Conservation (phyloP, 2,888 invertebrate genomes). For the Anagyrus pseudococci region DNA sequence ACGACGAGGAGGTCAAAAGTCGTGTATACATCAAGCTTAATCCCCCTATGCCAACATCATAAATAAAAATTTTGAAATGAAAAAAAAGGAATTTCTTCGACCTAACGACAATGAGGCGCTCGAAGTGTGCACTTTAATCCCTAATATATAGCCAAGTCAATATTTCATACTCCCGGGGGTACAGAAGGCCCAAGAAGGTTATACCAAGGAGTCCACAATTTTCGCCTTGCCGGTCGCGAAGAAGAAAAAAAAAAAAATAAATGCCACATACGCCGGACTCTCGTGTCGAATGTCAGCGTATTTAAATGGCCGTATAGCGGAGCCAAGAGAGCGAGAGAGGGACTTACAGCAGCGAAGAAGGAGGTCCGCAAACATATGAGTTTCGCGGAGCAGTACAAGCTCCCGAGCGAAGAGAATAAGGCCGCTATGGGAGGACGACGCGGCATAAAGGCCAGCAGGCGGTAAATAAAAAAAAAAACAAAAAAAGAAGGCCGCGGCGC, state of each 20-base stretch:
- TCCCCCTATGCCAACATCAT: too few relatives aligned
- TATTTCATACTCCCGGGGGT: too few relatives aligned
- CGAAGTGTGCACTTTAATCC: too few relatives aligned
- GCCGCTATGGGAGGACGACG: not conserved
- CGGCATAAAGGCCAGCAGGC: not conserved
- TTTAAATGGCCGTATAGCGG: conserved; percentile 23
- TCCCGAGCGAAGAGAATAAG: not conserved
- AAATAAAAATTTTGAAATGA: too few relatives aligned
- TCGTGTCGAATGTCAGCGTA: conserved; percentile 35
- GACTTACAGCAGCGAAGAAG: not conserved
- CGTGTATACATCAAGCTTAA: too few relatives aligned
- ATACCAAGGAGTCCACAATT: not conserved
- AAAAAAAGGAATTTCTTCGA: too few relatives aligned
- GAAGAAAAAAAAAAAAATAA: not conserved
- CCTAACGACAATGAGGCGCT: too few relatives aligned
- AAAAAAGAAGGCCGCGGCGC: not conserved
- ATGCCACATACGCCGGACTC: not conserved
- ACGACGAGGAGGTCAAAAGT: too few relatives aligned
- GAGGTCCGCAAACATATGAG: not conserved
- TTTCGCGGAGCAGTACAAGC: not conserved
- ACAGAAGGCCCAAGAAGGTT: not conserved
- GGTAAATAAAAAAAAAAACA: conserved; percentile 11
- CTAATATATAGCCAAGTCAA: too few relatives aligned
- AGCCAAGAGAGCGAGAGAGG: too few relatives aligned
- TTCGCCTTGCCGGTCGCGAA: not conserved